Evolutionary conservation across 2,113 vertebrate genomes (phyloP).

Genomic region (Eolophus roseicapilla): DNA sequence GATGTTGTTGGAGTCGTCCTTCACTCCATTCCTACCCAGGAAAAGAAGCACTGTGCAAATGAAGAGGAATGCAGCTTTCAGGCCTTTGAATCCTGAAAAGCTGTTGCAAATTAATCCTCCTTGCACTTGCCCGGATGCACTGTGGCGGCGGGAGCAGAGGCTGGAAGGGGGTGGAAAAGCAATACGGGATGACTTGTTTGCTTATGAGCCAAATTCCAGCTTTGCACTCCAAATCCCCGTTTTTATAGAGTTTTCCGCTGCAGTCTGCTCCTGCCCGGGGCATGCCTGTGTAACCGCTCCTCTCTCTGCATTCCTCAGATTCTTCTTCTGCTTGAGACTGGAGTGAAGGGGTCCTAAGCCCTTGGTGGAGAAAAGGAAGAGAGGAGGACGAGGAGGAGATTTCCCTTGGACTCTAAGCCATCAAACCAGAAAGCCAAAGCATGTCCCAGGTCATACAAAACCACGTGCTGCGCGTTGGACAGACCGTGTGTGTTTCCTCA

Average conservation of each 20-base stretch:
- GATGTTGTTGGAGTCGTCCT: background rate
- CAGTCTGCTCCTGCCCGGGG: conserved; percentile 10
- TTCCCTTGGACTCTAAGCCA: background rate
- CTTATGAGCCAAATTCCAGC: conserved; percentile 20
- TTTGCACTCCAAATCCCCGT: background rate
- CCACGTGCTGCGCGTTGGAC: conserved; percentile 80
- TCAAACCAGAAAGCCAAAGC: background rate
- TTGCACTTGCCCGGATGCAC: background rate
- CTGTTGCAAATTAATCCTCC: background rate
- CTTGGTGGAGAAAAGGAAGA: background rate
- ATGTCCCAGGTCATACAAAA: conserved; percentile 78
- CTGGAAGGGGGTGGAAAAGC: background rate
- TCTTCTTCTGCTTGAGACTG: background rate
- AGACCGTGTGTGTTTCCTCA: conserved; percentile 70
- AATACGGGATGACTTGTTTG: background rate
- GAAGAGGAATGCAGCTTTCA: background rate
- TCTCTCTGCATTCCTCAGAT: conserved; percentile 61
- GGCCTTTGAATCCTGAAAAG: background rate
- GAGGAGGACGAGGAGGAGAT: background rate
- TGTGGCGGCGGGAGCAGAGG: background rate
- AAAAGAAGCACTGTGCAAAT: background rate
- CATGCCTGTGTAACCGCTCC: conserved; percentile 44
- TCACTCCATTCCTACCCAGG: background rate
- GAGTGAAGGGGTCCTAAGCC: background rate
- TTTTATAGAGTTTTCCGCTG: conserved; percentile 36